These are phyloP conservation scores for Cephalopholis sonnerati DNA, from an alignment of 2,113 vertebrate genomes.

Conservation along the genomic window DNA sequence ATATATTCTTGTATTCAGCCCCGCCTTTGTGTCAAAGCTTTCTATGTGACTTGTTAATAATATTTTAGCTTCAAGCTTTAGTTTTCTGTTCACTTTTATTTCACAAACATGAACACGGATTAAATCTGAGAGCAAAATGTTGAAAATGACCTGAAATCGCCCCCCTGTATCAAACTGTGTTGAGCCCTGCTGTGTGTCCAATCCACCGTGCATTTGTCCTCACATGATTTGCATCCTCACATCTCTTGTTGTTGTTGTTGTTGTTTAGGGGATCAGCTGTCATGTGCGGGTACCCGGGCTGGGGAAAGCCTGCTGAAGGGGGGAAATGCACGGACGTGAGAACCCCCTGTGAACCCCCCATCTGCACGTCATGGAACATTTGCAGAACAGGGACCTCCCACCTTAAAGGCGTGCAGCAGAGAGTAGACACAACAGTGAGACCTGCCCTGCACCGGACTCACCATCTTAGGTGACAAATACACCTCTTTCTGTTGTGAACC, in stretches of 20 bases:
- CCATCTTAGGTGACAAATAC: slow-evolving; percentile 57
- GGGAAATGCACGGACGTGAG: slow-evolving; percentile 69
- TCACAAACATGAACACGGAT: not conserved
- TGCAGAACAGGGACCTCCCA: slow-evolving; percentile 78
- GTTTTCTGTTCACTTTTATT: not conserved
- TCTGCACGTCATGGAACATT: slow-evolving; percentile 84
- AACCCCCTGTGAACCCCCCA: slow-evolving; percentile 79
- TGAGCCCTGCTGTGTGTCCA: not conserved
- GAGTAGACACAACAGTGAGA: slow-evolving; percentile 75
- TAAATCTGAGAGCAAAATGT: not conserved
- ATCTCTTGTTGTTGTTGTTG: slow-evolving; percentile 29
- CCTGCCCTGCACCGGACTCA: slow-evolving; percentile 56
- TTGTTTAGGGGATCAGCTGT: slow-evolving; percentile 61
- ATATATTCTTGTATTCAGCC: not conserved
- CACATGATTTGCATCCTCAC: slow-evolving; percentile 26
- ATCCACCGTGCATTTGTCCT: not conserved
- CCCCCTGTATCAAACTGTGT: not conserved
- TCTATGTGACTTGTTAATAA: not conserved
- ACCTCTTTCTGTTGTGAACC: not conserved
- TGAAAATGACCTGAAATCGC: not conserved
- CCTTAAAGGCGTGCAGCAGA: slow-evolving; percentile 76
- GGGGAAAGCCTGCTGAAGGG: slow-evolving; percentile 68
- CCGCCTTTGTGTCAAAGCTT: not conserved
- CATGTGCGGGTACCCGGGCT: slow-evolving; percentile 40
- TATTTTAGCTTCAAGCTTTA: not conserved